These are phyloP conservation scores for Scolanthus callimorphus DNA, from an alignment of 92 coral and sea anemone genomes.

Conservation along the genomic window DNA sequence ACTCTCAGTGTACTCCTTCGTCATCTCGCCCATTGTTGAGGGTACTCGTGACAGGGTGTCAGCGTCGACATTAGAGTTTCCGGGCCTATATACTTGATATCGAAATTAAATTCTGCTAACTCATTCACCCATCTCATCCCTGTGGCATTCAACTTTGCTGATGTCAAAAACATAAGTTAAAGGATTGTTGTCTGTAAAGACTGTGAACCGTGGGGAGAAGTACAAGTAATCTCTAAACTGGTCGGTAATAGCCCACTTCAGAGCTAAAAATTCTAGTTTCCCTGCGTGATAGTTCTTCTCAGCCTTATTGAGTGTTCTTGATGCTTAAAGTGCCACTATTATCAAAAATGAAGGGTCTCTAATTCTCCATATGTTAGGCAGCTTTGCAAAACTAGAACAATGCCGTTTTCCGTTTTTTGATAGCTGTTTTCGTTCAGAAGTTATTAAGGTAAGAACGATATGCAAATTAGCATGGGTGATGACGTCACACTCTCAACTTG, in stretches of 20 bases:
- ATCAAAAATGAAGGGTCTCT: too few relatives aligned
- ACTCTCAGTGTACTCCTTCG: constrained; percentile 23
- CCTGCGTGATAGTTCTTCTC: constrained; percentile 18
- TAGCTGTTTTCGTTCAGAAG: constrained; percentile 5
- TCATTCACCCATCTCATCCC: constrained; percentile 50
- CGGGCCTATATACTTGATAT: constrained; percentile 39
- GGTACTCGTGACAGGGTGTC: constrained; percentile 39
- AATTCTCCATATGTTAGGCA: too few relatives aligned
- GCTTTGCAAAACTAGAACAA: too few relatives aligned
- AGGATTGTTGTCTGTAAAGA: constrained; percentile 27
- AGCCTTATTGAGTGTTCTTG: constrained; percentile 21
- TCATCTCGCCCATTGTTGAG: constrained; percentile 12
- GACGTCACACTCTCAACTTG: too few relatives aligned
- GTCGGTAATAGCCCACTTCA: constrained; percentile 13
- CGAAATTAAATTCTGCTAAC: constrained; percentile 39
- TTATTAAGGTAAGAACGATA: too few relatives aligned
- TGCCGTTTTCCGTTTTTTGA: constrained; percentile 3
- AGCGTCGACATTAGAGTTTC: constrained; percentile 23
- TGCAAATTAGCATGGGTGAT: too few relatives aligned
- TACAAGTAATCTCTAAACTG: constrained; percentile 27
- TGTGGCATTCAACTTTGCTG: constrained; percentile 46
- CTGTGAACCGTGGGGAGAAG: constrained; percentile 18
- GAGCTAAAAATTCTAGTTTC: constrained; percentile 12
- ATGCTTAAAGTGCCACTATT: constrained; percentile 30
- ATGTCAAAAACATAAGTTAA: constrained; percentile 34